phyloP scores from a whole-genome alignment of 2,113 vertebrate genomes.

The Porphyrio hochstetteri region DNA sequence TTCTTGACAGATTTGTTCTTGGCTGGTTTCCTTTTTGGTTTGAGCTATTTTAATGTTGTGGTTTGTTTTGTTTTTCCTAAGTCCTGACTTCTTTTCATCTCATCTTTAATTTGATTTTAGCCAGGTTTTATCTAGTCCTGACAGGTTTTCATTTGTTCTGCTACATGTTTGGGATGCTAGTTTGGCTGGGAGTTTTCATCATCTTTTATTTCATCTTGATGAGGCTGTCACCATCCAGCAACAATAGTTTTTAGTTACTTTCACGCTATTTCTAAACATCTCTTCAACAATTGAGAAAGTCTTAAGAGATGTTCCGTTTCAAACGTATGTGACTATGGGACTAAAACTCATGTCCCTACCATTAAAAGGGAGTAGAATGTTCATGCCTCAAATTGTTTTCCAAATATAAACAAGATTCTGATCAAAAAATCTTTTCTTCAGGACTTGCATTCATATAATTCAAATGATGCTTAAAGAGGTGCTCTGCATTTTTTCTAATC shows the following conservation, averaged over 20 bases:
- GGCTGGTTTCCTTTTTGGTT: background rate
- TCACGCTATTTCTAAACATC: background rate
- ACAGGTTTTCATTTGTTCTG: background rate
- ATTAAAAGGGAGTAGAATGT: background rate
- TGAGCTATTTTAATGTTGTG: background rate
- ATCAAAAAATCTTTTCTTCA: background rate
- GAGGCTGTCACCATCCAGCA: background rate
- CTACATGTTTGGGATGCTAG: background rate
- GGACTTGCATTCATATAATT: background rate
- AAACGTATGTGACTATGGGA: background rate
- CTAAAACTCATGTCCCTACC: background rate
- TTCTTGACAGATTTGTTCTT: background rate
- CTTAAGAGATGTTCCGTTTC: background rate
- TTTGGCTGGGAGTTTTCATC: background rate
- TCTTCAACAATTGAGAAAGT: background rate
- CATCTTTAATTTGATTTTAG: background rate
- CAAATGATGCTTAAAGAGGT: background rate
- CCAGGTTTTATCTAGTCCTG: background rate
- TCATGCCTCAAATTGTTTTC: background rate
- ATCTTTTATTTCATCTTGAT: background rate
- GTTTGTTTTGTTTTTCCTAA: background rate
- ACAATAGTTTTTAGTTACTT: background rate
- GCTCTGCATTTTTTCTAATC: background rate
- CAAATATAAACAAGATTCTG: background rate
- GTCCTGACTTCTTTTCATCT: background rate